Conservation (phyloP, 1,140 invertebrate species). For the Cheumatopsyche charites region DNA sequence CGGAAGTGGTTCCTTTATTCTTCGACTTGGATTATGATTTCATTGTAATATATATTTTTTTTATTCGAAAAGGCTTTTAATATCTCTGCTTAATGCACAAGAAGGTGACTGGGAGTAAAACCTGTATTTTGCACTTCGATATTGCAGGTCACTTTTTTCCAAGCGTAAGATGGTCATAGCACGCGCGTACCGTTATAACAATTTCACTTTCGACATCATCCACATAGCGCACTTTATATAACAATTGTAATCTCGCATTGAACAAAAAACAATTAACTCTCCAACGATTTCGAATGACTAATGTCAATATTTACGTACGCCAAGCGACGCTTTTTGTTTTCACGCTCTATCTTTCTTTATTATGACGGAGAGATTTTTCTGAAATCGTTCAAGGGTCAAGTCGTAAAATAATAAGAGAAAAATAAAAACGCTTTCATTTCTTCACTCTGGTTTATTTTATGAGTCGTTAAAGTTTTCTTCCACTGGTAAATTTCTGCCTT, state of each 20-base stretch:
- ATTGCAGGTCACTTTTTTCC: slow-evolving; percentile 22
- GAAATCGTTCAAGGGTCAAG: too few relatives aligned
- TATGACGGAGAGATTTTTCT: too few relatives aligned
- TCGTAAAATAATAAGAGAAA: too few relatives aligned
- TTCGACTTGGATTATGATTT: too few relatives aligned
- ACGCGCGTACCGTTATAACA: neutral
- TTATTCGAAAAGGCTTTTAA: too few relatives aligned
- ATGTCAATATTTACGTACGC: too few relatives aligned
- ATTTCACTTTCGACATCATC: slow-evolving; percentile 18
- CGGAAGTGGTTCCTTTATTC: too few relatives aligned
- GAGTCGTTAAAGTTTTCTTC: neutral
- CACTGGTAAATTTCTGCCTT: neutral
- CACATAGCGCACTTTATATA: neutral
- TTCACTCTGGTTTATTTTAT: neutral
- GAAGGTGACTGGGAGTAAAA: slow-evolving; percentile 10
- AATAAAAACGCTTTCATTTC: neutral
- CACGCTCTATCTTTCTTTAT: too few relatives aligned
- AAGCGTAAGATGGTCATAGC: neutral
- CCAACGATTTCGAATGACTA: too few relatives aligned
- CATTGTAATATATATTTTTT: too few relatives aligned
- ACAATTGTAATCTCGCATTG: neutral
- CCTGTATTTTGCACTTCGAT: slow-evolving; percentile 31
- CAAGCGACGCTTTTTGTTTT: too few relatives aligned
- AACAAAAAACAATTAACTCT: too few relatives aligned
- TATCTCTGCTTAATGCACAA: slow-evolving; percentile 1